Conservation (phyloP, 2,888 invertebrate genomes). For the Suillia variegata region DNA sequence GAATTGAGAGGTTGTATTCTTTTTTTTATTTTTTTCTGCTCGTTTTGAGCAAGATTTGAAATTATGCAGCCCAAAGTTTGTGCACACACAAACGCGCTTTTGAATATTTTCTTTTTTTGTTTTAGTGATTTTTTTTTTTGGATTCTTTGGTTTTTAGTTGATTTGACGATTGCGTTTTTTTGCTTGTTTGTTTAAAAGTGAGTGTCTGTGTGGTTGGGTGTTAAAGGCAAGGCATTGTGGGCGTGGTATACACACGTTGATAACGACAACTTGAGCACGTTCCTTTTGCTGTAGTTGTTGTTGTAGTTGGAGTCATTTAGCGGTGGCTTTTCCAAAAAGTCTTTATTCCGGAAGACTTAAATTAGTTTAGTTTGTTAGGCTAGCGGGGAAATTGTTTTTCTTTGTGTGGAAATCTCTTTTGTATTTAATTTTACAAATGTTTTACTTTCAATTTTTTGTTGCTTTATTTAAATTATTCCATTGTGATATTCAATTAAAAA, state of each 20-base stretch:
- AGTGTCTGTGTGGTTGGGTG: neutral
- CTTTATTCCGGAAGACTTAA: no score
- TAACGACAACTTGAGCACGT: neutral
- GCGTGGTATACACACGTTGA: neutral
- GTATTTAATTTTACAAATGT: no score
- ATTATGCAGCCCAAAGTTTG: neutral
- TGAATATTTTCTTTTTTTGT: neutral
- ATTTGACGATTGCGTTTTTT: no score
- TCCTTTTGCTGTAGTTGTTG: neutral
- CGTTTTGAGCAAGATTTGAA: neutral
- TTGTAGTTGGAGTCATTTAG: neutral
- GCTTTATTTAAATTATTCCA: no score
- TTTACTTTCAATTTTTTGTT: no score
- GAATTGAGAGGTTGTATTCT: no score
- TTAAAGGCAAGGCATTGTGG: neutral
- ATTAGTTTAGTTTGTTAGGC: neutral
- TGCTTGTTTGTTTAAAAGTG: no score
- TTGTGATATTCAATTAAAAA: no score
- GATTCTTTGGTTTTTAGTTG: neutral
- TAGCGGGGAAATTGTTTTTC: slow-evolving; percentile 1
- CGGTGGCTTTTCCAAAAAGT: no score
- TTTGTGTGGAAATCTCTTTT: no score
- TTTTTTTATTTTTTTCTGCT: neutral
- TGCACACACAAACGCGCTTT: neutral
- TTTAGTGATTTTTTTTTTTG: neutral